phyloP scores from a whole-genome alignment of 2,113 vertebrate genomes.

The Leucosticte australis region DNA sequence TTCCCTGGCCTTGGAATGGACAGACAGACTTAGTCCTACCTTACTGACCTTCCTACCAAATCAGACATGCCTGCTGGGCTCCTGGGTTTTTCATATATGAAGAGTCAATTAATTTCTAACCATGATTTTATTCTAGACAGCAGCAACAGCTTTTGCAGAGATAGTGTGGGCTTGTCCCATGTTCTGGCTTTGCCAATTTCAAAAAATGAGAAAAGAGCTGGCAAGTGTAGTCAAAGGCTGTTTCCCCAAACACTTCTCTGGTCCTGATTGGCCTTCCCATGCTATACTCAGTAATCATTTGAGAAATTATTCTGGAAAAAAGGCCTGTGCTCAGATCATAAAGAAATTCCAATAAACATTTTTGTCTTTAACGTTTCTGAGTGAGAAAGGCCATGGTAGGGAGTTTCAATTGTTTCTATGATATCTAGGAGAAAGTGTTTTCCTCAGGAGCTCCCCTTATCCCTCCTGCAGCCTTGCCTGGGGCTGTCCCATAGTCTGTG shows the following conservation, averaged over 20 bases:
- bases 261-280: neutral
- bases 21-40: neutral
- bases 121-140: neutral
- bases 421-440: neutral
- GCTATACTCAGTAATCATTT: neutral
- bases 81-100: neutral
- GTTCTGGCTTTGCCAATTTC: neutral
- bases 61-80: neutral
- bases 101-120: neutral
- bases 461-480: neutral
- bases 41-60: neutral
- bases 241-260: neutral
- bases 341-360: neutral
- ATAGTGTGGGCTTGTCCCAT: neutral
- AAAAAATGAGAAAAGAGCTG: neutral
- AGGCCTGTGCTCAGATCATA: neutral
- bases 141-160: neutral
- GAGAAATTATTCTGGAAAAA: neutral
- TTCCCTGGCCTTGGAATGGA: neutral
- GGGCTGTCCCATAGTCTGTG: neutral
- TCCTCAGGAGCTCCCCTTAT: neutral
- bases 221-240: neutral
- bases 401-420: neutral
- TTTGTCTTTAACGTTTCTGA: neutral
- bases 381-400: neutral